These are phyloP conservation scores for Cataglyphis rosenhaueri DNA, from an alignment of 2,888 invertebrate species.

Conservation along the genomic window DNA sequence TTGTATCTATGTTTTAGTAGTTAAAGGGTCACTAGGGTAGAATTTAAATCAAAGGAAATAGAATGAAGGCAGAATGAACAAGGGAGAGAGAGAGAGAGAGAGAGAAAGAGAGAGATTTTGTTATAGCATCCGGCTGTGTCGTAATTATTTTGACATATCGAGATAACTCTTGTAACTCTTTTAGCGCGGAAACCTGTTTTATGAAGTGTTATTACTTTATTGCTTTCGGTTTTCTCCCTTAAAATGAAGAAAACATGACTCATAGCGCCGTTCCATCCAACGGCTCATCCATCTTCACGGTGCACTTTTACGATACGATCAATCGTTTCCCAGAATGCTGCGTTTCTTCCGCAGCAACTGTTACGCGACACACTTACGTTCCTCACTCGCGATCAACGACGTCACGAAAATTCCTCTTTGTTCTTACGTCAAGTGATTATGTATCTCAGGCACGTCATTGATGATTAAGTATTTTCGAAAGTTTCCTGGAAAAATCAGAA, in stretches of 20 bases:
- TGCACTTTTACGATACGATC: conserved; percentile 21
- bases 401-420: conserved; percentile 8
- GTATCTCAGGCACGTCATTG: not conserved
- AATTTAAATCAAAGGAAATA: not conserved
- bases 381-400: not conserved
- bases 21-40: conserved; percentile 17
- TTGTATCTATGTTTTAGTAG: not conserved
- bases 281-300: not conserved
- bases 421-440: not conserved
- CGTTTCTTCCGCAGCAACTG: conserved; percentile 45
- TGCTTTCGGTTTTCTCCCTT: not conserved
- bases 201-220: not conserved
- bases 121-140: not conserved
- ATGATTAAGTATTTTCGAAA: not conserved
- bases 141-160: not conserved
- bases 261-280: not conserved
- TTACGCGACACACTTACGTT: conserved; percentile 48
- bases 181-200: not conserved
- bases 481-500: not conserved
- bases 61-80: not conserved
- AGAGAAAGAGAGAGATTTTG: not conserved
- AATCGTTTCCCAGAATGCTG: conserved; percentile 36
- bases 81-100: not conserved
- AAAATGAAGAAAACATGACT: not conserved
- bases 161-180: not conserved